Evolutionary conservation across 2,888 invertebrate species (phyloP).

Genomic region (Plagodis pulveraria): DNA sequence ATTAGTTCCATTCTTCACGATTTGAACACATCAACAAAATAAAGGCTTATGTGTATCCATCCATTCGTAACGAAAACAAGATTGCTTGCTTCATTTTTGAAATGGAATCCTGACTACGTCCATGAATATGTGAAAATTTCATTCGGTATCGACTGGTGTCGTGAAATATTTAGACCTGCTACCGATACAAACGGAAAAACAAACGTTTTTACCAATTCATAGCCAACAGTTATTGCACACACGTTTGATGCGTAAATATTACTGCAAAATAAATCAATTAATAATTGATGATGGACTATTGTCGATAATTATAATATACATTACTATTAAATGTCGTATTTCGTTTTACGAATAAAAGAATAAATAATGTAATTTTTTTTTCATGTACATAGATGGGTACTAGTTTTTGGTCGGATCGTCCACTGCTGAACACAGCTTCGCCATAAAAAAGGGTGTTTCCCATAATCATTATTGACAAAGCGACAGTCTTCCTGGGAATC

Average conservation of each 20-base stretch:
- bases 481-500: too few species aligned
- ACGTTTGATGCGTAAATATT: constrained; percentile 16
- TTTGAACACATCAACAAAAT: too few species aligned
- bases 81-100: neutral
- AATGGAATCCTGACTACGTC: neutral
- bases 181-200: constrained; percentile 61
- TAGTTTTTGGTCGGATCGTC: too few species aligned
- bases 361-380: too few species aligned
- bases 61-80: too few species aligned
- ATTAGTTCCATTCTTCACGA: too few species aligned
- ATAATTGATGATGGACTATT: constrained; percentile 16
- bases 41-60: too few species aligned
- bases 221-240: constrained; percentile 14
- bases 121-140: constrained; percentile 67
- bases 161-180: constrained; percentile 66
- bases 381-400: too few species aligned
- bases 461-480: too few species aligned
- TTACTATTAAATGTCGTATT: constrained; percentile 11
- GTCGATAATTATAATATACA: neutral
- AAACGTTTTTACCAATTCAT: constrained; percentile 65
- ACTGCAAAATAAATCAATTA: constrained; percentile 8
- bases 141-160: constrained; percentile 64
- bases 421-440: too few species aligned
- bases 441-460: too few species aligned
- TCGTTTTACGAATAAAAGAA: too few species aligned